Conservation (phyloP, 1,140 invertebrate species). For the Campoletis sonorensis region DNA sequence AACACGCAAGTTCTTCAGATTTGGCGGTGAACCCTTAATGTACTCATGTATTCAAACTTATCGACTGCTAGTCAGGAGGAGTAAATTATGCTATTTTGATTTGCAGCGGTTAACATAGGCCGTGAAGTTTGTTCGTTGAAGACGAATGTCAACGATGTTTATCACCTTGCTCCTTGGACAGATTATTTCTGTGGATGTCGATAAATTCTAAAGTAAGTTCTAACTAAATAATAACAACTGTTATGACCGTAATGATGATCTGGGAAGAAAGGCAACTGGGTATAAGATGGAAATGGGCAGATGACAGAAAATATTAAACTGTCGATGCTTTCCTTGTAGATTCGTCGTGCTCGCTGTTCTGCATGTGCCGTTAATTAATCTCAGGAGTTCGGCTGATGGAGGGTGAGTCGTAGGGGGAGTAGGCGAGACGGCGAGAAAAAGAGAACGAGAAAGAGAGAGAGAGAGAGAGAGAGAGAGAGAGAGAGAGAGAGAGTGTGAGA, state of each 20-base stretch:
- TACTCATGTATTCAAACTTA: not conserved
- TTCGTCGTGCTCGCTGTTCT: slow-evolving; percentile 6
- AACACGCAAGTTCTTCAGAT: slow-evolving; percentile 14
- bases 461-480: not conserved
- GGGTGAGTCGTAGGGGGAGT: not conserved
- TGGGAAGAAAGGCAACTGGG: not conserved
- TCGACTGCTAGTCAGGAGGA: no score
- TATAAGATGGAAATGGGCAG: not conserved
- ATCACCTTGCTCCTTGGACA: no score
- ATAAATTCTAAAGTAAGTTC: no score
- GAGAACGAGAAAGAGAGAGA: not conserved
- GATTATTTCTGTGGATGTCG: no score
- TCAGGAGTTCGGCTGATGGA: slow-evolving; percentile 27
- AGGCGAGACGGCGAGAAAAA: not conserved
- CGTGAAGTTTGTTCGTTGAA: no score
- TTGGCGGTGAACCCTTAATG: not conserved
- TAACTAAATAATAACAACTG: no score
- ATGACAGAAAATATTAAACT: slow-evolving; percentile 21
- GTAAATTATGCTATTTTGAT: no score
- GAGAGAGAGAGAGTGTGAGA: slow-evolving; percentile 12
- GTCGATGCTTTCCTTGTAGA: not conserved
- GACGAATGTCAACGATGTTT: no score
- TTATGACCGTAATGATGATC: no score
- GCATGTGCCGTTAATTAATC: slow-evolving; percentile 46
- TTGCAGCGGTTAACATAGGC: no score